Base-by-base conservation (phyloP, 1,140 invertebrate genomes). In the Nephila pilipes region DNA sequence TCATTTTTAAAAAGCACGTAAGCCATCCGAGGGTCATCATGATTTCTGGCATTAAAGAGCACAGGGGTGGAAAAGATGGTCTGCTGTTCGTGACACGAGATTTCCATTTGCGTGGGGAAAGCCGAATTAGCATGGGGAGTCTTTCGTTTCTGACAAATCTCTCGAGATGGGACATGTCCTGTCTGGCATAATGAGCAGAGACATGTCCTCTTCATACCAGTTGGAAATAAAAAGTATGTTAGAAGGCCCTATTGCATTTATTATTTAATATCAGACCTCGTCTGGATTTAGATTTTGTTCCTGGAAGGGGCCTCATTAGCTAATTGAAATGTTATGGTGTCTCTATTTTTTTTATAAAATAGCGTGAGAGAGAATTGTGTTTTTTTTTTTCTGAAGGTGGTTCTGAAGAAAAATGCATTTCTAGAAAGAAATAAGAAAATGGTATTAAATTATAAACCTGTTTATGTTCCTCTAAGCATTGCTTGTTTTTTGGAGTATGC, bases 301-400 rank as follows among this genome's bases (percentile, higher is more conserved):
- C 3, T 32, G 4, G 3, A 29, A 75, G 36, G 2, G 29, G 10
- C 3, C 69, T 32, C 14, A 75, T 75, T 36, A 75, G 29, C 69
- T 75, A 75, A 75, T 75, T 75, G 69, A 75, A 75, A 75, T 75
- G 16, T 75, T 75, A 75, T 75, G 29, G 29, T 36, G 69, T 75
- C 69, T 75, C 14, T 18, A 14, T 32, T 14, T 18, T 32, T 2
- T 69, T 69, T 69, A 25, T 14, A 75, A 75, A 75, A 16, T 75
- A 36, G 10, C 69, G 69, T 75, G 69, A 8, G 10, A 25, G 25
- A 29, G 25, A 46, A 6, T 46, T 46, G 38, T 3, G 38, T 46
- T 0, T 8, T 46, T 46, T 46, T 5, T 46, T 46, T 46, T 46
- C 8, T 46, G 8, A 46, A 0, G 4, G 4, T 46, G 38, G 8